Evolutionary conservation across 2,797 vertebrate genomes (phyloP).

Genomic region (Mycteria americana): DNA sequence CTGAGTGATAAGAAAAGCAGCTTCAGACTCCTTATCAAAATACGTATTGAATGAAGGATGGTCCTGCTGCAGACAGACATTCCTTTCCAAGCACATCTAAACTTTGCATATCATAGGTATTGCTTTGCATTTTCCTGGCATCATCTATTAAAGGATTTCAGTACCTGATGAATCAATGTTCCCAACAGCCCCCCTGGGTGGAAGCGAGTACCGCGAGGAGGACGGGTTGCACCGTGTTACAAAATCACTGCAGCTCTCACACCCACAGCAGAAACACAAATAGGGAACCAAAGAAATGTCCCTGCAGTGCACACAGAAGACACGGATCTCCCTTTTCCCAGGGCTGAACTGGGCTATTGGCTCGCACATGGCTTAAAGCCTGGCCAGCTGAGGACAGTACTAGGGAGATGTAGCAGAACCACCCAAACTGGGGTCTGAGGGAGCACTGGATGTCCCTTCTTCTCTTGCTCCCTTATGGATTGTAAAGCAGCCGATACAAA

Average conservation of each 20-base stretch:
- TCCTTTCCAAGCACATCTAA: background rate
- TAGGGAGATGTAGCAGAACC: background rate
- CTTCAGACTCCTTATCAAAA: background rate
- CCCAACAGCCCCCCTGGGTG: fast-evolving
- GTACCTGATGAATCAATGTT: background rate
- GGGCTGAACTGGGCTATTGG: background rate
- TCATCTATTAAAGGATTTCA: background rate
- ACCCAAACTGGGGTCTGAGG: background rate
- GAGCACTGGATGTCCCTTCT: background rate
- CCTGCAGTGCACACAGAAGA: background rate
- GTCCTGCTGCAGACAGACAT: background rate
- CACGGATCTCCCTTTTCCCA: background rate
- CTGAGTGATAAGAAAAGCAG: background rate
- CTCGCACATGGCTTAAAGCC: fast-evolving
- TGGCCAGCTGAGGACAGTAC: background rate
- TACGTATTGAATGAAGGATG: fast-evolving
- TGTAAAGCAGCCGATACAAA: background rate
- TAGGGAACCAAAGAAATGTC: fast-evolving
- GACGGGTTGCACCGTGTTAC: fast-evolving
- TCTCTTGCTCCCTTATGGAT: background rate
- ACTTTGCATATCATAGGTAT: background rate
- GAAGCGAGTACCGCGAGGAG: fast-evolving
- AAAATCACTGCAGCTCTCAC: background rate
- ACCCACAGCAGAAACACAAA: background rate
- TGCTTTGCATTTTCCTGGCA: background rate